phyloP scores from a whole-genome alignment of 2,113 vertebrate species.

The Falcunculus frontatus region DNA sequence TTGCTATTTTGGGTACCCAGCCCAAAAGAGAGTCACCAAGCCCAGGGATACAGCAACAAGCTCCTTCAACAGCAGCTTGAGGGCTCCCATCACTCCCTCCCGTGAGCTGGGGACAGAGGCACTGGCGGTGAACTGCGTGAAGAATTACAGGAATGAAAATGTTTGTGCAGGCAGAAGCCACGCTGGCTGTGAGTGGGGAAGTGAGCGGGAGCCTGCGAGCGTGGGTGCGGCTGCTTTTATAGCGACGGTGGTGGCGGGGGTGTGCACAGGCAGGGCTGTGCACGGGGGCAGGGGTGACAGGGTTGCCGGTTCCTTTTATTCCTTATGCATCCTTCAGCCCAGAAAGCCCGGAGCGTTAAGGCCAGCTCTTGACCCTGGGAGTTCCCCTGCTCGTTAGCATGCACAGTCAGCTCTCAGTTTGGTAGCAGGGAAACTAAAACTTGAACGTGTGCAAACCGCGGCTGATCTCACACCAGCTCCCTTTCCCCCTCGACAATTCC shows the following conservation, averaged over 20 bases:
- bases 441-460: neutral
- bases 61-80: neutral
- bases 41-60: neutral
- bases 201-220: neutral
- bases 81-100: neutral
- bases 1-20: neutral
- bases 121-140: neutral
- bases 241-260: neutral
- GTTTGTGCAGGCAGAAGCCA: conserved; percentile 51
- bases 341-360: neutral
- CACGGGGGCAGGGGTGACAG: neutral
- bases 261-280: neutral
- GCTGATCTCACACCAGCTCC: neutral
- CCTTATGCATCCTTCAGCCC: neutral
- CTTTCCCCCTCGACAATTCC: neutral
- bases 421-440: neutral
- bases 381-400: neutral
- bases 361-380: neutral
- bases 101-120: neutral
- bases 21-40: neutral
- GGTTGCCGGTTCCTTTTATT: neutral
- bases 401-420: neutral
- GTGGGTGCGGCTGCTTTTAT: neutral
- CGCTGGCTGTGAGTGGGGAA: neutral
- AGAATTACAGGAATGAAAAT: conserved; percentile 52